Base-by-base conservation (phyloP, 2,797 vertebrate genomes). In the Sphaeramia orbicularis region DNA sequence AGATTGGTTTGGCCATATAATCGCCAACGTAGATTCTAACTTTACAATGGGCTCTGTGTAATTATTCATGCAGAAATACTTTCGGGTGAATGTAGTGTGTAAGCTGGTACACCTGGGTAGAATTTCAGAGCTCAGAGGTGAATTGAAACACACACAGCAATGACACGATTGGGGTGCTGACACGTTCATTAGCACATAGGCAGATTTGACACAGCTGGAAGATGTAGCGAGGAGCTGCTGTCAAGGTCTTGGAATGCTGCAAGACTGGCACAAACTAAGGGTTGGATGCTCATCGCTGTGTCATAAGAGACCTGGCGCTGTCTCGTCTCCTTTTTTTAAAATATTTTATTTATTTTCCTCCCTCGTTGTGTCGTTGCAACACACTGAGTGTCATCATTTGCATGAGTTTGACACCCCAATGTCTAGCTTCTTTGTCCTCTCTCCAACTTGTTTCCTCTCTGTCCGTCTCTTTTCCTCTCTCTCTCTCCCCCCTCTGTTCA, bases 191-290 rank as follows among this genome's bases (percentile, higher is more conserved):
- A 93, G 87, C 87, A 90, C 86, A 91, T 86, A 89, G 87, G 87
- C 89, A 86, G 88, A 91, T 91, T 89, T 91, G 89, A 89, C 87
- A 88, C 91, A 87, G 92, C 92, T 86, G 90, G 87, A 86, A 88
- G 88, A 91, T 87, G 87, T 90, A 89, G 86, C 86, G 81, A 88
- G 80, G 88, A 88, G 80, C 84, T 85, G 90, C 89, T 91, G 92
- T 93, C 93, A 94, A 92, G 92, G 90, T 93, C 91, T 89, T 87
- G 86, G 89, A 91, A 89, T 87, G 80, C 91, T 89, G 84, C 84
- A 87, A 93, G 92, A 91, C 84, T 92, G 92, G 90, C 91, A 91
- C 88, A 89, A 89, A 90, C 88, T 89, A 89, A 91, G 91, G 90
- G 91, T 77, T 92, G 89, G 87, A 91, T 88, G 85, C 91, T 91